phyloP scores from a whole-genome alignment of 2,888 invertebrate genomes.

The Erebia epiphron region DNA sequence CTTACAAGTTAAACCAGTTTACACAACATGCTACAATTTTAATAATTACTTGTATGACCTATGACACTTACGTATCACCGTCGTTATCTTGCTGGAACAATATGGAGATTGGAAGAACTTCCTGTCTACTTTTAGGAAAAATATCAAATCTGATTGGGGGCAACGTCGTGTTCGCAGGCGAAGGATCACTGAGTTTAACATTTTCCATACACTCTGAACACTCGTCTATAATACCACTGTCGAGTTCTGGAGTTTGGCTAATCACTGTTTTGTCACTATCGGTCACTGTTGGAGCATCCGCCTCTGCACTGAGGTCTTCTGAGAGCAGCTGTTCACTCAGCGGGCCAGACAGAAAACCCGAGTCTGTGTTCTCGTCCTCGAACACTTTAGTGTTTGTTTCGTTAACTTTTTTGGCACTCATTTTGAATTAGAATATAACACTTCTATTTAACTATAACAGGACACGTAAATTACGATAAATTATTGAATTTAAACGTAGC shows the following conservation, averaged over 20 bases:
- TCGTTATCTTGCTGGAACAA: slow-evolving; percentile 91
- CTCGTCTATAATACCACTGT: slow-evolving; percentile 82
- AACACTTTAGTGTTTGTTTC: slow-evolving; percentile 56
- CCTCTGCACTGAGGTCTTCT: slow-evolving; percentile 36
- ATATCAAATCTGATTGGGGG: slow-evolving; percentile 45
- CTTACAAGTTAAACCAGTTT: not conserved
- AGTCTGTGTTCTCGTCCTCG: slow-evolving; percentile 65
- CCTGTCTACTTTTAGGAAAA: slow-evolving; percentile 39
- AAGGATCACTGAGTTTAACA: slow-evolving; percentile 62
- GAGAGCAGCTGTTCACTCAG: slow-evolving; percentile 50
- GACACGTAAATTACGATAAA: slow-evolving; percentile 39
- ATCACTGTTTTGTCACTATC: slow-evolving; percentile 52
- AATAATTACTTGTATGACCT: not conserved
- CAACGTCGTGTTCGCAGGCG: slow-evolving; percentile 39
- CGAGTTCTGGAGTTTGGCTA: slow-evolving; percentile 64
- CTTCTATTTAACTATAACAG: slow-evolving; percentile 40
- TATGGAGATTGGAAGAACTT: slow-evolving; percentile 82
- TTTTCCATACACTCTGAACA: slow-evolving; percentile 84
- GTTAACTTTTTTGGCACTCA: slow-evolving; percentile 72
- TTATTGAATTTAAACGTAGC: slow-evolving; percentile 40
- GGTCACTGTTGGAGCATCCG: slow-evolving; percentile 15
- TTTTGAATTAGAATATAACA: slow-evolving; percentile 50
- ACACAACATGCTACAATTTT: not conserved
- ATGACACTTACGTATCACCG: slow-evolving; percentile 91
- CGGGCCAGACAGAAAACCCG: slow-evolving; percentile 67